These are phyloP conservation scores for Drosophila ercepeae DNA, from an alignment of 1,140 invertebrate species.

Conservation along the genomic window DNA sequence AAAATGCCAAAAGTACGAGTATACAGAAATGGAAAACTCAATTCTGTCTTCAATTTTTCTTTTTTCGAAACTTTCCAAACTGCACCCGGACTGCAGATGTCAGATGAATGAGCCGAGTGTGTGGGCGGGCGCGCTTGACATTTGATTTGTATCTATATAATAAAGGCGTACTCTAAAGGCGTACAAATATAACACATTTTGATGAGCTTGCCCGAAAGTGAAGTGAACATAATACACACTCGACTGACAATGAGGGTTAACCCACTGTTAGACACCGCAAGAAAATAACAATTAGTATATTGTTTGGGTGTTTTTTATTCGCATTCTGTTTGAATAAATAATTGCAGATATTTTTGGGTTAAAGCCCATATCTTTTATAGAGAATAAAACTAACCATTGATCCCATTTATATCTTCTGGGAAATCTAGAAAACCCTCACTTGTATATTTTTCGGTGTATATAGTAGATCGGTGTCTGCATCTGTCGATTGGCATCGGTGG, in stretches of 20 bases:
- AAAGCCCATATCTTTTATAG: no score
- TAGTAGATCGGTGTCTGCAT: not conserved
- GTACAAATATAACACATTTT: conserved; percentile 30
- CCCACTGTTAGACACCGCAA: conserved; percentile 1
- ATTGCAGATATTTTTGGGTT: no score
- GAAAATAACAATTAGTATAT: not conserved
- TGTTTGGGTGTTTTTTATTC: not conserved
- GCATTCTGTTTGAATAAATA: no score
- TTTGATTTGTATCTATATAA: conserved; percentile 55
- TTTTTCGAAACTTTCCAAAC: conserved; percentile 43
- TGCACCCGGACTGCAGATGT: conserved; percentile 46
- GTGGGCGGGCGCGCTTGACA: conserved; percentile 39
- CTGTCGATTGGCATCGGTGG: conserved; percentile 33
- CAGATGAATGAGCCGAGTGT: not conserved
- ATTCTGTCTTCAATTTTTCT: conserved; percentile 54
- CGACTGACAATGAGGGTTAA: conserved; percentile 29
- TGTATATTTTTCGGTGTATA: not conserved
- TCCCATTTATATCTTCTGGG: no score
- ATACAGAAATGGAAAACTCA: conserved; percentile 44
- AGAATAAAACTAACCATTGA: no score
- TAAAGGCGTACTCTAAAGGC: conserved; percentile 23
- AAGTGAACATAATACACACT: conserved; percentile 55
- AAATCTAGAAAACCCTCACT: not conserved
- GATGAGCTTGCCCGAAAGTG: conserved; percentile 34
- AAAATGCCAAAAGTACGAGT: conserved; percentile 44